These are phyloP conservation scores for Ciconia maguari DNA, from an alignment of 2,113 vertebrate genomes.

Conservation along the genomic window DNA sequence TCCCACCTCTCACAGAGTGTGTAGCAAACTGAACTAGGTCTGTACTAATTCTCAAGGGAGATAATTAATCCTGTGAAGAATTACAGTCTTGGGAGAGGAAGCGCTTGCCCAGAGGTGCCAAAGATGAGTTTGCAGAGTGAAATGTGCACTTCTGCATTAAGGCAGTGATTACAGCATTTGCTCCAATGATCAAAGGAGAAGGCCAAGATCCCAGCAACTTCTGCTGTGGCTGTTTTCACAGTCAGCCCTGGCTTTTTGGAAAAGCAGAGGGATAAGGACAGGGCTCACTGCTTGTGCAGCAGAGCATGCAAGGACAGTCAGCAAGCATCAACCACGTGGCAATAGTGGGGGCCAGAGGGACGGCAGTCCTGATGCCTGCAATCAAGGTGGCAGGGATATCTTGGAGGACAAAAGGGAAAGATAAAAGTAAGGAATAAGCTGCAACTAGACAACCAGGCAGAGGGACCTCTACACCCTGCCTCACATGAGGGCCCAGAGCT, in stretches of 20 bases:
- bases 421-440: not conserved
- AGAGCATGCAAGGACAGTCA: not conserved
- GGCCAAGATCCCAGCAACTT: not conserved
- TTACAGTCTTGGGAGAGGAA: not conserved
- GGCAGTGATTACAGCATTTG: not conserved
- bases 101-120: not conserved
- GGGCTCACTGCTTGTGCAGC: not conserved
- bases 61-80: not conserved
- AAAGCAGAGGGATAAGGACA: not conserved
- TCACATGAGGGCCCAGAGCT: accelerated
- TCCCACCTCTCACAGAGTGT: not conserved
- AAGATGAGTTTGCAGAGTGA: not conserved
- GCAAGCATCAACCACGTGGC: not conserved
- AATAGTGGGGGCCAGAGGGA: accelerated
- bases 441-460: accelerated
- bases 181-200: not conserved
- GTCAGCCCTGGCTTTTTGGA: not conserved
- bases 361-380: not conserved
- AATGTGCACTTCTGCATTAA: not conserved
- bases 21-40: not conserved
- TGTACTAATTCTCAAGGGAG: not conserved
- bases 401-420: not conserved
- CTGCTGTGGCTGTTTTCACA: not conserved
- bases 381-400: not conserved
- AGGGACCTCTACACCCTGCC: not conserved